Evolutionary conservation across 2,888 invertebrate genomes (phyloP).

Genomic region (Teinopalpus imperialis): DNA sequence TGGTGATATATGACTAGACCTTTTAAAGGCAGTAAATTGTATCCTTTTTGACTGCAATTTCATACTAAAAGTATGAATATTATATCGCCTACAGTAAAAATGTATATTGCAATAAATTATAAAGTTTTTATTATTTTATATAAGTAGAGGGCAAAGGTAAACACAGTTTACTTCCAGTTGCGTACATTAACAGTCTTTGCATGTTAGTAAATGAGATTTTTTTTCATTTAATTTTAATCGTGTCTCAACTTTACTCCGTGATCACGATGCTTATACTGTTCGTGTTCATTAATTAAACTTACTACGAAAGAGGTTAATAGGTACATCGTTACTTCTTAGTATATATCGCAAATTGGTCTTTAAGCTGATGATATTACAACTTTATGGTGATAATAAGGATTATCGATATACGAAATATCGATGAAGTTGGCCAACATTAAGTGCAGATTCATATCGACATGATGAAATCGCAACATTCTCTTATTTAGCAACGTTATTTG

Average conservation of each 20-base stretch:
- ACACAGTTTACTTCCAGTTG: too few species aligned
- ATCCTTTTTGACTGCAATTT: too few species aligned
- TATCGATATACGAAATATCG: constrained; percentile 14
- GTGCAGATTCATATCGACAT: constrained; percentile 1
- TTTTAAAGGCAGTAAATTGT: too few species aligned
- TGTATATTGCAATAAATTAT: too few species aligned
- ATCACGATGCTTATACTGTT: neutral
- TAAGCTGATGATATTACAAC: neutral
- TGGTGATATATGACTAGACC: too few species aligned
- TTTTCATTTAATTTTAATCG: neutral
- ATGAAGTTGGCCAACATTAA: constrained; percentile 6
- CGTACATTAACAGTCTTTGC: too few species aligned
- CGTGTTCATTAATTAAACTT: constrained; percentile 7
- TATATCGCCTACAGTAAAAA: too few species aligned
- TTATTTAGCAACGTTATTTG: constrained; percentile 27
- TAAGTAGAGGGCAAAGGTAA: too few species aligned
- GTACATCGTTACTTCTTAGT: neutral
- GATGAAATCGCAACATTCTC: constrained; percentile 27
- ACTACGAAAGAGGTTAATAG: constrained; percentile 11
- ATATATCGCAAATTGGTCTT: constrained; percentile 7
- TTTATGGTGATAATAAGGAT: constrained; percentile 14
- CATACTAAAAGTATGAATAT: too few species aligned
- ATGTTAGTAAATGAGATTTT: too few species aligned
- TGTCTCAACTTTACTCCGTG: neutral
- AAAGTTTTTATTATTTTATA: too few species aligned